Conservation (phyloP, 2,888 invertebrate genomes). For the Epinotia nisella region DNA sequence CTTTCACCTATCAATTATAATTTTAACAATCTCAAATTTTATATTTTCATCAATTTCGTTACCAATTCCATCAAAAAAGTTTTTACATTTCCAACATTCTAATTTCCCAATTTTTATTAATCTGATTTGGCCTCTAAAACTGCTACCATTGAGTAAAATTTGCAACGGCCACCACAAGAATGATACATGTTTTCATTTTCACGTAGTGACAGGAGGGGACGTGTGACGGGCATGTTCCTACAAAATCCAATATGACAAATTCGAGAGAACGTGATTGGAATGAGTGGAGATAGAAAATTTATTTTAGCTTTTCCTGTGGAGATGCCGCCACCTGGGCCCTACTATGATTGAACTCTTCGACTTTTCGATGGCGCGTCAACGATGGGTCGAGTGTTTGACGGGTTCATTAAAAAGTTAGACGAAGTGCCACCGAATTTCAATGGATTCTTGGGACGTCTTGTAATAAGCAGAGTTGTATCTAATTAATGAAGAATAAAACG, state of each 20-base stretch:
- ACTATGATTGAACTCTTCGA: slow-evolving; percentile 56
- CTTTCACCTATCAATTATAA: background rate
- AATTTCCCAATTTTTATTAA: slow-evolving; percentile 1
- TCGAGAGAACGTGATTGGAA: slow-evolving; percentile 83
- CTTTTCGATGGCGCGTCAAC: slow-evolving; percentile 57
- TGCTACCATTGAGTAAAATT: slow-evolving; percentile 26
- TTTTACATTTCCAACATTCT: background rate
- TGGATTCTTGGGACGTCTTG: slow-evolving; percentile 24
- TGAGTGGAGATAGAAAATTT: slow-evolving; percentile 73
- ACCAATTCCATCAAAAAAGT: slow-evolving; percentile 23
- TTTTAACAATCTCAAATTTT: slow-evolving; percentile 4
- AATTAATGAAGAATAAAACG: background rate
- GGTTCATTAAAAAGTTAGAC: slow-evolving; percentile 39
- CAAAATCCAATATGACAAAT: slow-evolving; percentile 85
- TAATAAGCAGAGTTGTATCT: background rate
- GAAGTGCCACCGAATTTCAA: slow-evolving; percentile 25
- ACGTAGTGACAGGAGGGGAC: slow-evolving; percentile 76
- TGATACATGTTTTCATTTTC: slow-evolving; percentile 83
- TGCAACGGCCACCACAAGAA: slow-evolving; percentile 49
- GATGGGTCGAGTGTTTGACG: slow-evolving; percentile 31
- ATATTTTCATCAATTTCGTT: slow-evolving; percentile 15
- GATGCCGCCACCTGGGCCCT: slow-evolving; percentile 60
- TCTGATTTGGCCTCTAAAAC: slow-evolving; percentile 21
- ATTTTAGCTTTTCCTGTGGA: slow-evolving; percentile 60
- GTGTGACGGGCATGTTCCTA: slow-evolving; percentile 75